Conservation (phyloP, 1,140 invertebrate species). For the Chelonus insularis region DNA sequence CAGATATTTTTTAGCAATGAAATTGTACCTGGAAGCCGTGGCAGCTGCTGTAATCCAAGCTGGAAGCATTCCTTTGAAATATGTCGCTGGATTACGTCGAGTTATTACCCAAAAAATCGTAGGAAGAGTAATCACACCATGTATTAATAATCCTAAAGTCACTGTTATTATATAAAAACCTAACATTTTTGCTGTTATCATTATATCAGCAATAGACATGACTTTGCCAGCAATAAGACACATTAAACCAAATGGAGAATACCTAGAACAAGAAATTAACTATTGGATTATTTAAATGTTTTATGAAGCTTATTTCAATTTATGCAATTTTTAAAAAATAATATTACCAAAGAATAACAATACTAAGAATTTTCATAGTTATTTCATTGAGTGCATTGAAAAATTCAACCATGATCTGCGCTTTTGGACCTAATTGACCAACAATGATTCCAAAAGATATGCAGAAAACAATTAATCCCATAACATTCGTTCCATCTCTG, state of each 20-base stretch:
- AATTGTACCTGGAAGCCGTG: slow-evolving; percentile 68
- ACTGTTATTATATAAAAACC: slow-evolving; percentile 72
- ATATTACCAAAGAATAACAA: slow-evolving; percentile 62
- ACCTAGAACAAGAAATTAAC: no score
- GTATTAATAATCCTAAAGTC: slow-evolving; percentile 66
- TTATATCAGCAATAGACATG: slow-evolving; percentile 67
- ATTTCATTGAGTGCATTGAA: slow-evolving; percentile 65
- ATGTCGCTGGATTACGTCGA: slow-evolving; percentile 66
- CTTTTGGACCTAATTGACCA: slow-evolving; percentile 60
- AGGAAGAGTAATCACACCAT: slow-evolving; percentile 68
- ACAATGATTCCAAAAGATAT: slow-evolving; percentile 64
- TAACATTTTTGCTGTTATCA: slow-evolving; percentile 65
- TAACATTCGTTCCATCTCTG: slow-evolving; percentile 62
- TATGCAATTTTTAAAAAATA: slow-evolving; percentile 1
- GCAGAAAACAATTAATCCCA: slow-evolving; percentile 65
- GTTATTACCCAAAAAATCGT: slow-evolving; percentile 67
- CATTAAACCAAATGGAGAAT: slow-evolving; percentile 72
- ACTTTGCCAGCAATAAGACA: slow-evolving; percentile 73
- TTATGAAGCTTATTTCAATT: no score
- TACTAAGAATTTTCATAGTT: slow-evolving; percentile 64
- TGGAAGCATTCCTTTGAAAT: slow-evolving; percentile 66
- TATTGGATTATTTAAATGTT: no score
- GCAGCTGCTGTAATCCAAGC: slow-evolving; percentile 71
- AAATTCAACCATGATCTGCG: slow-evolving; percentile 63
- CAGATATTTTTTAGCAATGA: neutral